Evolutionary conservation across 92 coral and sea anemone genomes (phyloP).

Genomic region (Zoanthus gigantus): DNA sequence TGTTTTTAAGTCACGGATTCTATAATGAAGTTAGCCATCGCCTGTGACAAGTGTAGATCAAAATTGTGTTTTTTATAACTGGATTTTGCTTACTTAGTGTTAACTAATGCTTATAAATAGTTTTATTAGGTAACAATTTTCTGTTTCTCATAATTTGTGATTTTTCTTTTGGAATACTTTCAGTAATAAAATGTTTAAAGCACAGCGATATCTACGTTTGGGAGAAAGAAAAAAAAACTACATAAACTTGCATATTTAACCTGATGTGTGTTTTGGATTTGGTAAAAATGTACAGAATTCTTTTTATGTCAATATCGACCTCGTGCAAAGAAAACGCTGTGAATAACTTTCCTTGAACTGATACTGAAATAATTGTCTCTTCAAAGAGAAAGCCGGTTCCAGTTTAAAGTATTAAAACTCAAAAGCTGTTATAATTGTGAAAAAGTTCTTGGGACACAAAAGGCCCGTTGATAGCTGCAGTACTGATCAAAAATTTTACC

Average conservation of each 20-base stretch:
- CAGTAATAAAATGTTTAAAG: neutral
- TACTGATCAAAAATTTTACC: slow-evolving; percentile 3
- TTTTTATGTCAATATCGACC: slow-evolving; percentile 9
- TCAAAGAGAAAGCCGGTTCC: slow-evolving; percentile 4
- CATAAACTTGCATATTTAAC: neutral
- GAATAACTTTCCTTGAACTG: neutral
- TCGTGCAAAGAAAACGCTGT: slow-evolving; percentile 26
- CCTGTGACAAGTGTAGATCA: neutral
- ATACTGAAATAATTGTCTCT: neutral
- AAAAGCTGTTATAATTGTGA: slow-evolving; percentile 4
- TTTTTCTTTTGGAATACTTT: too few relatives aligned
- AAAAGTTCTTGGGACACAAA: neutral
- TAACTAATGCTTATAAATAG: too few relatives aligned
- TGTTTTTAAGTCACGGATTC: neutral
- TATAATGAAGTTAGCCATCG: neutral
- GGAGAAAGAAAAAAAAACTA: too few relatives aligned
- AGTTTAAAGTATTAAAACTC: neutral
- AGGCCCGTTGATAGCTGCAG: neutral
- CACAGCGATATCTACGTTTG: neutral
- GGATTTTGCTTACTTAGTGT: too few relatives aligned
- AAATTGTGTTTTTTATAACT: too few relatives aligned
- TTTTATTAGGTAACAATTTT: too few relatives aligned
- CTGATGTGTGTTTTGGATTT: slow-evolving; percentile 6
- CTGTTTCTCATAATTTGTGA: too few relatives aligned
- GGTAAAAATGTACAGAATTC: slow-evolving; percentile 23